Evolutionary conservation across 2,888 invertebrate genomes (phyloP).

Genomic region (Caradrina clavipalpis): DNA sequence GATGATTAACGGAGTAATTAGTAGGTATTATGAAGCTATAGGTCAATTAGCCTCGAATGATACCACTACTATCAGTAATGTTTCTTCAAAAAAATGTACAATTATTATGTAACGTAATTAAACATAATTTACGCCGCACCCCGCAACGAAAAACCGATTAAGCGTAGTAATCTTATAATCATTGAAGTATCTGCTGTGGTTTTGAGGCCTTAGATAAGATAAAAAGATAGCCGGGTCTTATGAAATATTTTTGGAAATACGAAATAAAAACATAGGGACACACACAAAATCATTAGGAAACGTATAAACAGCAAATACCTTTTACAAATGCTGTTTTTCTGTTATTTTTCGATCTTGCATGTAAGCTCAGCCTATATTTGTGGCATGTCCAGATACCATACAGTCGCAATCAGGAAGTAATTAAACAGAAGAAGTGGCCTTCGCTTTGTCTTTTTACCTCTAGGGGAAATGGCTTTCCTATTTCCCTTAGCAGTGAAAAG

Average conservation of each 20-base stretch:
- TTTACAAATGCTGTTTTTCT: neutral
- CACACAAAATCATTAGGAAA: neutral
- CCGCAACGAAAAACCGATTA: slow-evolving; percentile 13
- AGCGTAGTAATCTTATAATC: slow-evolving; percentile 2
- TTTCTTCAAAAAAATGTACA: slow-evolving; percentile 12
- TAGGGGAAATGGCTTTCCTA: neutral
- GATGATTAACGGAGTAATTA: slow-evolving; percentile 29
- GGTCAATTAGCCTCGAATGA: slow-evolving; percentile 24
- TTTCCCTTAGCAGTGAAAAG: too few species aligned
- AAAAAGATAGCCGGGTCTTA: neutral
- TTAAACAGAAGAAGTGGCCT: neutral
- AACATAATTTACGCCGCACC: slow-evolving; percentile 12
- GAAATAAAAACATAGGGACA: neutral
- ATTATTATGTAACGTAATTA: slow-evolving; percentile 5
- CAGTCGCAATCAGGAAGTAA: neutral
- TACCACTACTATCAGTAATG: slow-evolving; percentile 14
- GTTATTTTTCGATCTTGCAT: neutral
- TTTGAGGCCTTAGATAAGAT: slow-evolving; percentile 19
- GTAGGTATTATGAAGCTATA: slow-evolving; percentile 12
- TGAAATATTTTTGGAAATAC: neutral
- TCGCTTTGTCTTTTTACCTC: neutral
- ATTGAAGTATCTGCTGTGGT: slow-evolving; percentile 8
- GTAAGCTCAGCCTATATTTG: neutral
- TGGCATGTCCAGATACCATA: neutral
- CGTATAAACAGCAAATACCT: neutral